Base-by-base conservation (phyloP, 2,113 vertebrate species). In the Ovibos moschatus region DNA sequence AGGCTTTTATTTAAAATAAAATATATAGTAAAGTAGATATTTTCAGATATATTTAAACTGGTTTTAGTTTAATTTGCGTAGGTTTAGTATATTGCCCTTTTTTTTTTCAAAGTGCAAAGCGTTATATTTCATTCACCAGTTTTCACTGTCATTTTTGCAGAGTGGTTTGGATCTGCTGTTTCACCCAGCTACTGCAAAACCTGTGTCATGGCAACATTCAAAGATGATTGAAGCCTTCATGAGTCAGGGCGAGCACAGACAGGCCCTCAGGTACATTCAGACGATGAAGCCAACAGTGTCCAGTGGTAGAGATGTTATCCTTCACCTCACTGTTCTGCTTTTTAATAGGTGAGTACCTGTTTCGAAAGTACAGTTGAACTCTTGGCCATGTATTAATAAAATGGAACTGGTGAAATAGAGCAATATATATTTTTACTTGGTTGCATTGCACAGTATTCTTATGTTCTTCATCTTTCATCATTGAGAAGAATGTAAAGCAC, bases 211-310 rank as follows among this genome's bases (percentile, higher is more conserved):
- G 99, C 99, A 99, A 47, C 99, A 99, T 43, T 98, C 94, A 96
- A 99, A 99, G 11, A 99, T 99, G 78, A 98, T 99, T 90, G 99
- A 99, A 43, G 99, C 99, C 1, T 99, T 99, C 92, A 99, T 99
- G 99, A 99, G 99, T 93, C 99, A 99, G 96, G 99, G 99, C 4
- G 99, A 99, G 86, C 99, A 99, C 58, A 98, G 98, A 28, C 97
- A 98, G 87, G 99, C 99, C 4, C 99, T 99, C 23, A 98, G 99
- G 67, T 99, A 99, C 71, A 96, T 99, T 2, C 99, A 99, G 6
- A 98, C 99, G 67, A 99, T 99, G 96, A 99, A 99, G 96, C 99
- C 99, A 2, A 96, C 99, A 0, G 95, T 99, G 95, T 98, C 99
- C 60, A 99, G 98, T 93, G 99, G 98, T 40, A 93, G 94, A 7